Conservation (phyloP, 2,113 vertebrate species). For the Malurus cyaneus region DNA sequence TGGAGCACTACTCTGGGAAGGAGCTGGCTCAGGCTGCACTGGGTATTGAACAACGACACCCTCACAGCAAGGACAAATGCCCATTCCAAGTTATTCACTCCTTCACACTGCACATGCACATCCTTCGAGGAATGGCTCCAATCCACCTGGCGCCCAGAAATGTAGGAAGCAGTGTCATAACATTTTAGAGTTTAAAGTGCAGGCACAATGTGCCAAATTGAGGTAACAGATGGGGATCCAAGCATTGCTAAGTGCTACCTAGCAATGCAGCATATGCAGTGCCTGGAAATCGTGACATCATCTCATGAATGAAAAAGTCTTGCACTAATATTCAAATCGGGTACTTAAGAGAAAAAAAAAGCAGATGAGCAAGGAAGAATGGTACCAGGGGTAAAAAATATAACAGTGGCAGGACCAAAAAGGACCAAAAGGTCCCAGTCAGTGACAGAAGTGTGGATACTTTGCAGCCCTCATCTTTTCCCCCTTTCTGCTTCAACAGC, state of each 20-base stretch:
- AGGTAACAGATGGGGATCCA: slow-evolving; percentile 67
- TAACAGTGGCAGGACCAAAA: background rate
- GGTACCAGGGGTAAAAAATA: background rate
- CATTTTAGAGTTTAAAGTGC: slow-evolving; percentile 66
- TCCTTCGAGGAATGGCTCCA: slow-evolving; percentile 62
- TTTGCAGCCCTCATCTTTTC: background rate
- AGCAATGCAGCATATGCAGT: slow-evolving; percentile 67
- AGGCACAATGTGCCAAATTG: slow-evolving; percentile 60
- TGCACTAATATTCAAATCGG: background rate
- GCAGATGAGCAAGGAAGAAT: background rate
- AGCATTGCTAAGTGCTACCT: slow-evolving; percentile 68
- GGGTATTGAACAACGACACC: background rate
- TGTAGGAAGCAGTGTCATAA: slow-evolving; percentile 50
- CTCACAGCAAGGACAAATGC: slow-evolving; percentile 19
- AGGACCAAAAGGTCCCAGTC: too few relatives aligned
- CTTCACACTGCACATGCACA: background rate
- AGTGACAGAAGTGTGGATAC: background rate
- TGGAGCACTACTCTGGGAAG: slow-evolving; percentile 28
- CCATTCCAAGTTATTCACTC: slow-evolving; percentile 40
- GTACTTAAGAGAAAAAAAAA: background rate
- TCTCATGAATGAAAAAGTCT: slow-evolving; percentile 4
- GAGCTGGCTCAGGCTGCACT: background rate
- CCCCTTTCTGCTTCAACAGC: background rate
- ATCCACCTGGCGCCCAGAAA: slow-evolving; percentile 66
- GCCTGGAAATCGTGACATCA: slow-evolving; percentile 47